Percentiles rank a stretch among this genome's conserved stretches.
Evolutionary conservation across 2,797 vertebrate species (phyloP).

Genomic region (Cynopterus sphinx): DNA sequence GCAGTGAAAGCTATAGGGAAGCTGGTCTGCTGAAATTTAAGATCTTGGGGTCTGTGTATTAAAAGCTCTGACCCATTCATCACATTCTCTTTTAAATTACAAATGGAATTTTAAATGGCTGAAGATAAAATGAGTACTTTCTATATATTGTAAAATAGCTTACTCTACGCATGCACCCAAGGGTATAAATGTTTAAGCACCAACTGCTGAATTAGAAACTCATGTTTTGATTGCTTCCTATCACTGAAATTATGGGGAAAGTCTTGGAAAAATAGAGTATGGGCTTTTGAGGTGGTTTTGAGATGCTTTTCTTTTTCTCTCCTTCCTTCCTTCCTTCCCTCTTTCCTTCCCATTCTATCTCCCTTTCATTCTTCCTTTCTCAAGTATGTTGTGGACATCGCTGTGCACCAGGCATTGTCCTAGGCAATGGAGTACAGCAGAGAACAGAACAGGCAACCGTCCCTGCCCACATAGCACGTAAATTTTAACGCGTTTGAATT

Average conservation of each 20-base stretch:
- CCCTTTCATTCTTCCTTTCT: neutral
- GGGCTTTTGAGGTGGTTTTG: neutral
- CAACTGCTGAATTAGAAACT: neutral
- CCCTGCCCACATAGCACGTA: neutral
- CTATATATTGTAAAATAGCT: neutral
- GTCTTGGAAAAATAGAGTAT: neutral
- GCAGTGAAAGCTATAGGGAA: neutral
- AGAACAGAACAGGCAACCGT: neutral
- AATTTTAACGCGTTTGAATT: neutral
- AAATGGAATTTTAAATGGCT: neutral
- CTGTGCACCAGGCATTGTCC: neutral
- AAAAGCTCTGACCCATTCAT: neutral
- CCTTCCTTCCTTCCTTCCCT: too few species aligned
- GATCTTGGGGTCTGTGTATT: neutral
- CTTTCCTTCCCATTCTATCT: too few species aligned
- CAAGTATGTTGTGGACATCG: neutral
- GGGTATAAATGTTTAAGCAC: neutral
- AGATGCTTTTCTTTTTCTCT: neutral
- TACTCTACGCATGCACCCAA: neutral
- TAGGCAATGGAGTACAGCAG: neutral
- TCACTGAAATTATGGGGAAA: neutral
- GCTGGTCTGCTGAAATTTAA: neutral
- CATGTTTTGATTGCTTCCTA: neutral
- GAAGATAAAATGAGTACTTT: neutral
- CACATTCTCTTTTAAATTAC: conserved; percentile 7